These are phyloP conservation scores for Ernsta delagoae DNA, from an alignment of 2,888 invertebrate species.

Conservation along the genomic window DNA sequence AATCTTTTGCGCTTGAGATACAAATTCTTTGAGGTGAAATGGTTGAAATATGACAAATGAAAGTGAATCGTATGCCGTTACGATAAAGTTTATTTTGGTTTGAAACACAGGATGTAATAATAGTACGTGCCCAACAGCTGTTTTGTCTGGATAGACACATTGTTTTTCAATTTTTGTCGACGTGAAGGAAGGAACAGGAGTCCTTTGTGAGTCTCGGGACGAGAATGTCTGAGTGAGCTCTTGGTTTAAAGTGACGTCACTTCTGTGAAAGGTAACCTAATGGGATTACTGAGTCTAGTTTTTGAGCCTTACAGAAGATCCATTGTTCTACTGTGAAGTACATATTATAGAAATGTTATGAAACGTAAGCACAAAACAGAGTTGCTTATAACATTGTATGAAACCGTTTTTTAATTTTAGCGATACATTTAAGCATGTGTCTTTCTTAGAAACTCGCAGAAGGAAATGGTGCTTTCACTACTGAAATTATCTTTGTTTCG, in stretches of 20 bases:
- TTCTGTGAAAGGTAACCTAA: slow-evolving; percentile 27
- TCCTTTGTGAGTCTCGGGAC: slow-evolving; percentile 41
- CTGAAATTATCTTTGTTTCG: neutral
- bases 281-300: slow-evolving; percentile 19
- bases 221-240: slow-evolving; percentile 39
- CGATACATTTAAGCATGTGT: neutral
- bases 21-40: neutral
- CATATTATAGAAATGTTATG: no score
- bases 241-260: slow-evolving; percentile 28
- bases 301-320: neutral
- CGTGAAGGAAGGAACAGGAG: slow-evolving; percentile 58
- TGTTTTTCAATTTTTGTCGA: slow-evolving; percentile 64
- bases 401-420: no score
- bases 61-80: slow-evolving; percentile 13
- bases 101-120: neutral
- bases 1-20: neutral
- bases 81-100: slow-evolving; percentile 3
- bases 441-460: neutral
- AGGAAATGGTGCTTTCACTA: neutral
- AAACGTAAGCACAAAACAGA: no score
- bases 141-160: slow-evolving; percentile 63
- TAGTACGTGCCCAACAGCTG: slow-evolving; percentile 73
- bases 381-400: no score
- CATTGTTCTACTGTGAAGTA: neutral
- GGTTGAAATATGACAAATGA: neutral